phyloP scores from a whole-genome alignment of 2,797 vertebrate genomes.

The Myiotriccus ornatus region DNA sequence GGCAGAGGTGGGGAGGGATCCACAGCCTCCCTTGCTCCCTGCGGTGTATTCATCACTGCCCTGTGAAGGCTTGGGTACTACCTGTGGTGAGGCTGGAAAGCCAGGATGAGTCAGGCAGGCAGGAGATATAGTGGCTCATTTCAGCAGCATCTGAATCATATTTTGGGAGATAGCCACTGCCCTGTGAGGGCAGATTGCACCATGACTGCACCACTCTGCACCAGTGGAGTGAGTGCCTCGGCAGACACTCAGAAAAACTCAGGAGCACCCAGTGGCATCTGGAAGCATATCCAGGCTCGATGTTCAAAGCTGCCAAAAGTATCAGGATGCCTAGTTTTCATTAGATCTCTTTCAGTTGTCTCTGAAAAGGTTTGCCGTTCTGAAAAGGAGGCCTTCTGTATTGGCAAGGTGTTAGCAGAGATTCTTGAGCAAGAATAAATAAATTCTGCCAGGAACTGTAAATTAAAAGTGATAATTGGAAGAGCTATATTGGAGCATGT shows the following conservation, averaged over 20 bases:
- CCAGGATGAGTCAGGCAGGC: not conserved
- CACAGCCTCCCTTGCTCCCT: rapidly evolving
- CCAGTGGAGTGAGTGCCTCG: rapidly evolving
- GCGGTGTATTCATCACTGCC: rapidly evolving
- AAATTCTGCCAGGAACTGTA: not conserved
- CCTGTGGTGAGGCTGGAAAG: rapidly evolving
- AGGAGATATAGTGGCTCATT: rapidly evolving
- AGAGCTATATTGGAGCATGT: not conserved
- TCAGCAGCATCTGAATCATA: not conserved
- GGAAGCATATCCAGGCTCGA: not conserved
- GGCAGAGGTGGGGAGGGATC: not conserved
- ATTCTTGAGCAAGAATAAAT: not conserved
- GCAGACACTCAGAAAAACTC: not conserved
- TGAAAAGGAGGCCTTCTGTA: not conserved
- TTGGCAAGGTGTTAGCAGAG: not conserved
- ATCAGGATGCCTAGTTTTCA: not conserved
- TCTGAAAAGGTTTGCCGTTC: not conserved
- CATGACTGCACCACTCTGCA: rapidly evolving
- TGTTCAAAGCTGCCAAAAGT: not conserved
- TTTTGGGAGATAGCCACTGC: rapidly evolving
- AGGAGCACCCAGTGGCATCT: not conserved
- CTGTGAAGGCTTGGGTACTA: not conserved
- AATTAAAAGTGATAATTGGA: slow-evolving; percentile 47
- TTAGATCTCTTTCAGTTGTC: not conserved
- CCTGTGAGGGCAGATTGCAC: not conserved